Base-by-base conservation (phyloP, 2,888 invertebrate species). In the Agonopterix alstromeriana region DNA sequence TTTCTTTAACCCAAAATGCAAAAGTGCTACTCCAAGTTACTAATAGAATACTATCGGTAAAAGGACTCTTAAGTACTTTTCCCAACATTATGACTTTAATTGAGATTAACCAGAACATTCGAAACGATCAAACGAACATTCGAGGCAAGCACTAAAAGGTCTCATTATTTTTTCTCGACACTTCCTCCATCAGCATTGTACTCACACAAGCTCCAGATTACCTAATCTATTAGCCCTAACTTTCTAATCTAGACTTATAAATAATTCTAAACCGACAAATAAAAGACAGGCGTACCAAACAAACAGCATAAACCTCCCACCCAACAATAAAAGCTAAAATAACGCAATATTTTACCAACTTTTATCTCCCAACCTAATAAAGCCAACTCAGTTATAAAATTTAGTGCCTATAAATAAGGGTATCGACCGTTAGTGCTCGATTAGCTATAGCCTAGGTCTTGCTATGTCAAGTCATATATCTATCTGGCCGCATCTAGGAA, bases 401-500 rank as follows among this genome's bases (percentile, higher is more conserved):
- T 82, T 82, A 84, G 70, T 78, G 61, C 61, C 81, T 71, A 81
- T 82, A 82, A 81, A 82, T 83, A 80, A 67, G 55, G 64, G 65
- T 61, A 70, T 75, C 60, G 53, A 77, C 82, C 81, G 82, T 82
- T 82, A 80, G 64, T 60, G 59, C 64, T 67, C 68, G 68, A 73
- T 71, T 67, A 71, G 66, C 67, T 61, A 67, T 63, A 60, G 54
- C 54, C 55, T 54, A 57, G 58, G 63, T 58, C 61, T 58, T 59
- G 51, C 55, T 57, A 56, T 65, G 65, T 67, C 65, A 66, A 62
- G 63, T 57, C 58, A 65, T 70, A 70, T 69, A 68, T 71, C 67
- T 70, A 70, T 69, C 63, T 70, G 64, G 66, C 66, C 62, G 66
- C 76, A 78, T 85, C 85, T 85, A 86, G 85, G 86, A 86, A 87